A percentile compares a stretch with the other conserved stretches of the same genome.
These are phyloP conservation scores for Neomonachus schauinslandi DNA, from an alignment of 2,113 vertebrate genomes.

Conservation along the genomic window DNA sequence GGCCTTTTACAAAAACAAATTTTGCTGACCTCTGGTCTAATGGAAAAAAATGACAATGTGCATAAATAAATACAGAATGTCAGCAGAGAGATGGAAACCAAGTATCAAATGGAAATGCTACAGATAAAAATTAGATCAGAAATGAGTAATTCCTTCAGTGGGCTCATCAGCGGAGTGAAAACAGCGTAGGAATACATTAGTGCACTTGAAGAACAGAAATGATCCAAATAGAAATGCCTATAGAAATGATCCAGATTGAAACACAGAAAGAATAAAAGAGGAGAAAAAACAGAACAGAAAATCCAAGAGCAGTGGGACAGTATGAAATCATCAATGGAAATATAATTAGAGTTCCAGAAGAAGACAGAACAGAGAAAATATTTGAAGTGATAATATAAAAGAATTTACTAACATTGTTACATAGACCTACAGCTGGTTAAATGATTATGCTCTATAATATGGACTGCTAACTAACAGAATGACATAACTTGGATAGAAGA, in stretches of 20 bases:
- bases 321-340: background rate
- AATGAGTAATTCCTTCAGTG: background rate
- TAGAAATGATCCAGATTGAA: background rate
- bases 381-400: background rate
- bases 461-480: background rate
- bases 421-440: background rate
- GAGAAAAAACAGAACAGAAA: background rate
- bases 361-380: background rate
- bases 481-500: background rate
- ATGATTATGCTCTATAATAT: background rate
- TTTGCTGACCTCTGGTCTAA: background rate
- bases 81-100: constrained; percentile 7
- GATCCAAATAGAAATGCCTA: background rate
- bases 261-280: background rate
- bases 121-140: background rate
- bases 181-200: background rate
- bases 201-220: background rate
- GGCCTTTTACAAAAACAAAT: background rate
- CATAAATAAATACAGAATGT: background rate
- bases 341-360: background rate
- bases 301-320: background rate
- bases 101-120: background rate
- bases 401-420: background rate
- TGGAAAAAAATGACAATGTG: background rate
- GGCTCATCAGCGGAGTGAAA: background rate